Evolutionary conservation across 2,888 invertebrate species (phyloP).

Genomic region (Sesamia inferens): DNA sequence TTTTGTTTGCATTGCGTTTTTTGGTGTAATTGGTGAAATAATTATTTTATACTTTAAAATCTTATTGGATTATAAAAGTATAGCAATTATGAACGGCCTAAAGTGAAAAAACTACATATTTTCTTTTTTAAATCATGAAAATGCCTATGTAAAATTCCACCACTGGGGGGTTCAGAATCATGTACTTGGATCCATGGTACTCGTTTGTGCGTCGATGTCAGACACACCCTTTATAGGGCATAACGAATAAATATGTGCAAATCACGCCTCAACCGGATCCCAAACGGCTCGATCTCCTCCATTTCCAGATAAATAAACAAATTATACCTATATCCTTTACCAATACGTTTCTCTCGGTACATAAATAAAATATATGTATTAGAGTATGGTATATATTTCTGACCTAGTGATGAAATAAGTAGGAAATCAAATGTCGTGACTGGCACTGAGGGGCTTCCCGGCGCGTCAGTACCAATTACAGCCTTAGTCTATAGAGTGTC

Average conservation of each 20-base stretch:
- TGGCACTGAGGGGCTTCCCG: constrained; percentile 67
- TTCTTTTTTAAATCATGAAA: too few species aligned
- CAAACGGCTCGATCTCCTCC: not conserved
- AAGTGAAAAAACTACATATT: too few species aligned
- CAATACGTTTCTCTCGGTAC: constrained; percentile 31
- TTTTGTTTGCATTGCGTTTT: too few species aligned
- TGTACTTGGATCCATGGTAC: too few species aligned
- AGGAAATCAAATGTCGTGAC: constrained; percentile 75
- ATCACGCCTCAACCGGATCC: constrained; percentile 11
- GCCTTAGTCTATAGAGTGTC: constrained; percentile 52
- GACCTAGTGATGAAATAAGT: constrained; percentile 52
- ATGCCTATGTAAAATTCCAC: too few species aligned
- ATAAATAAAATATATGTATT: constrained; percentile 33
- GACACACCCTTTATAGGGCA: too few species aligned
- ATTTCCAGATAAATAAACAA: constrained; percentile 39
- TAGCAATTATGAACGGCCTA: too few species aligned
- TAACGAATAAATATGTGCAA: constrained; percentile 25
- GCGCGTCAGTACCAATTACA: constrained; percentile 71
- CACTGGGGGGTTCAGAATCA: too few species aligned
- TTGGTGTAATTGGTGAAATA: too few species aligned
- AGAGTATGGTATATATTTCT: constrained; percentile 43
- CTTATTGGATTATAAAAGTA: too few species aligned
- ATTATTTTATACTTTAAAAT: too few species aligned
- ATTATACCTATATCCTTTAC: constrained; percentile 35
- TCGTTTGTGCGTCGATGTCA: too few species aligned